phyloP scores from a whole-genome alignment of 2,888 invertebrate species.

The Fragum whitleyi region DNA sequence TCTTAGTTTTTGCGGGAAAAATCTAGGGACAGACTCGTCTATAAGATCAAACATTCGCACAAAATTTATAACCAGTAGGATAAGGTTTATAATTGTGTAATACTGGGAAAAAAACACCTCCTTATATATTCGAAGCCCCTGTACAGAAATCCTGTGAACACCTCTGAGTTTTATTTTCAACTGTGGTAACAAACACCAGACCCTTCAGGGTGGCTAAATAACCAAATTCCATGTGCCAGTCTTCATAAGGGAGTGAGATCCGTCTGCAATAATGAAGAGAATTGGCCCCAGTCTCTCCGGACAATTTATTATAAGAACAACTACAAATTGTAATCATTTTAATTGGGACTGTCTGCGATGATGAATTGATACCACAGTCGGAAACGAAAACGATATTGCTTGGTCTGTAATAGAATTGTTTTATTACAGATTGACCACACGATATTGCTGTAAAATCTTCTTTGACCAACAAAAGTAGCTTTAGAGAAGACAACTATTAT shows the following conservation, averaged over 20 bases:
- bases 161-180: conserved; percentile 9
- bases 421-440: too few relatives aligned
- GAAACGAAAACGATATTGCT: neutral
- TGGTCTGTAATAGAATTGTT: conserved; percentile 1
- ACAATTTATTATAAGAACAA: conserved; percentile 45
- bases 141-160: too few relatives aligned
- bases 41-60: too few relatives aligned
- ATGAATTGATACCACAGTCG: conserved; percentile 12
- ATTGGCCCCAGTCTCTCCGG: conserved; percentile 44
- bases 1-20: too few relatives aligned
- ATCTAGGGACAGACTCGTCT: too few relatives aligned
- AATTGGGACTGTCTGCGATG: conserved; percentile 22
- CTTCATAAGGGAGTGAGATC: conserved; percentile 29
- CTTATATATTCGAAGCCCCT: too few relatives aligned
- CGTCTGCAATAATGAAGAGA: conserved; percentile 47
- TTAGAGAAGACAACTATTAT: too few relatives aligned
- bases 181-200: conserved; percentile 17
- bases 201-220: conserved; percentile 49
- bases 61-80: too few relatives aligned
- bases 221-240: conserved; percentile 51
- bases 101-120: too few relatives aligned
- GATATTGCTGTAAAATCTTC: too few relatives aligned
- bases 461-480: too few relatives aligned
- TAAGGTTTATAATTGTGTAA: too few relatives aligned
- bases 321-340: conserved; percentile 56